phyloP scores from a whole-genome alignment of 2,797 vertebrate species.

The Coccyzus lansbergi region DNA sequence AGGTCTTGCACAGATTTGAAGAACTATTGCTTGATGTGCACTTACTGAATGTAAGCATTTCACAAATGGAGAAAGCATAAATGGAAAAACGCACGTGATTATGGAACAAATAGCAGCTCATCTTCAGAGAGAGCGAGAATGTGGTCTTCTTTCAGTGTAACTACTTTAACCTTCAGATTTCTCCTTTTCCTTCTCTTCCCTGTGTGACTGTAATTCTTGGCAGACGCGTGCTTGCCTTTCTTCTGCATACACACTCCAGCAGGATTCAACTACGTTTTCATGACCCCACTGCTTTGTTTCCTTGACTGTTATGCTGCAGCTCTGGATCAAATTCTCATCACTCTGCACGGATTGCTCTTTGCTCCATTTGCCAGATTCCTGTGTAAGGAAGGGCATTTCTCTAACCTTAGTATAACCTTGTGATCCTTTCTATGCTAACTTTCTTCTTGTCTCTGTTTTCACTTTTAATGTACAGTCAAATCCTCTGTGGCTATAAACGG shows the following conservation, averaged over 20 bases:
- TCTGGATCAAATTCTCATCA: conserved; percentile 13
- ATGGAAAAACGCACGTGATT: background rate
- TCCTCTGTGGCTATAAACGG: background rate
- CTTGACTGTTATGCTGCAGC: background rate
- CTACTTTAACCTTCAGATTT: background rate
- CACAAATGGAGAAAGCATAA: background rate
- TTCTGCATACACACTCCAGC: background rate
- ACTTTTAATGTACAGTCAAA: background rate
- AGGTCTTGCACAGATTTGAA: background rate
- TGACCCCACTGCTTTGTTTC: background rate
- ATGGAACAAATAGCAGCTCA: background rate
- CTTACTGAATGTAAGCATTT: background rate
- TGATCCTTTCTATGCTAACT: background rate
- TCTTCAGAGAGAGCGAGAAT: background rate
- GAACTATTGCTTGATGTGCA: background rate
- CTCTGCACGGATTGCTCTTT: background rate
- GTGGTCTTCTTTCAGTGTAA: background rate
- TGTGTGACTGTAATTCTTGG: background rate
- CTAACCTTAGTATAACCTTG: background rate
- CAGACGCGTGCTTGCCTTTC: background rate
- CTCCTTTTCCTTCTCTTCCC: background rate
- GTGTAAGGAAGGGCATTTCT: background rate
- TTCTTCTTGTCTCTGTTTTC: background rate
- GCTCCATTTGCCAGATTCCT: background rate
- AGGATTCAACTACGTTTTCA: background rate